These are phyloP conservation scores for Mamestra brassicae DNA, from an alignment of 2,888 invertebrate species.

Conservation along the genomic window DNA sequence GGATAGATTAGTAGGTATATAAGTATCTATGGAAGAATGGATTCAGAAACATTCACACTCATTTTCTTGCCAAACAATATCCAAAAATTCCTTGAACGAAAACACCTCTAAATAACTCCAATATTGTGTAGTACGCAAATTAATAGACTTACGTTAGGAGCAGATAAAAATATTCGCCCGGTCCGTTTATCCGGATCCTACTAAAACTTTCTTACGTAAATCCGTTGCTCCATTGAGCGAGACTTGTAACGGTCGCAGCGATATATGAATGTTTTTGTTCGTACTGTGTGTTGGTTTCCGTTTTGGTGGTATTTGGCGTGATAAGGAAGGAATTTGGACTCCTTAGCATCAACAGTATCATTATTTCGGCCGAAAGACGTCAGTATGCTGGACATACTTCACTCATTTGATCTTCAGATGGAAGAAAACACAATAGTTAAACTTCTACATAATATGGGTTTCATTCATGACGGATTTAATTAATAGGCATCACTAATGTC, in stretches of 20 bases:
- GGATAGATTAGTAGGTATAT: too few species aligned
- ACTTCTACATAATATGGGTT: too few species aligned
- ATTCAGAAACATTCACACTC: not conserved
- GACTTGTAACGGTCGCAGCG: constrained; percentile 45
- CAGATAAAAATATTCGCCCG: constrained; percentile 63
- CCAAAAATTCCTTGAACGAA: not conserved
- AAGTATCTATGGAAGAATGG: too few species aligned
- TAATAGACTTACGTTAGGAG: constrained; percentile 48
- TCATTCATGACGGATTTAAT: too few species aligned
- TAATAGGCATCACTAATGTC: too few species aligned
- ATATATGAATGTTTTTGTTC: constrained; percentile 56
- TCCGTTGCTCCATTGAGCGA: constrained; percentile 73
- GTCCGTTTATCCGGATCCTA: constrained; percentile 69
- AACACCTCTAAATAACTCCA: constrained; percentile 17
- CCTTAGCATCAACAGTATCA: too few species aligned
- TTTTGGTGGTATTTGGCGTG: not conserved
- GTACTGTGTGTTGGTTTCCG: not conserved
- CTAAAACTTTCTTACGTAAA: constrained; percentile 76
- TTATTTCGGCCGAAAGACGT: too few species aligned
- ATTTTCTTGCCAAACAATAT: constrained; percentile 1
- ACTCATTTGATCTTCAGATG: too few species aligned
- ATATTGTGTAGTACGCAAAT: constrained; percentile 58
- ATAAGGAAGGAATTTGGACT: not conserved
- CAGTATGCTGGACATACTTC: too few species aligned
- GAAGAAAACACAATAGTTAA: too few species aligned